These are phyloP conservation scores for Thymelicus acteon DNA, from an alignment of 2,888 invertebrate species.

Conservation along the genomic window DNA sequence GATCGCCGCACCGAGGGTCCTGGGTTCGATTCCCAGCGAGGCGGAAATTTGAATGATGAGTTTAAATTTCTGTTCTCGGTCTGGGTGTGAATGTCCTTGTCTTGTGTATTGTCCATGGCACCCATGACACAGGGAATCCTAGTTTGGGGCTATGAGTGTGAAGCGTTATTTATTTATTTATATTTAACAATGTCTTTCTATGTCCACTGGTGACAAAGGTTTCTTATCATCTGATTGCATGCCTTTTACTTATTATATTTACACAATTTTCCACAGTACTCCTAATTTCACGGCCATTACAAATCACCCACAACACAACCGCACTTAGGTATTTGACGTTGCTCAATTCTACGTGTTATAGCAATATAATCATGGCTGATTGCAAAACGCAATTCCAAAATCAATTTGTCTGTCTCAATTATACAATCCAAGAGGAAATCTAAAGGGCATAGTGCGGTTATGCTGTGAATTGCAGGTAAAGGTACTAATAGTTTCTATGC, in stretches of 20 bases:
- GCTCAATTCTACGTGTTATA: slow-evolving; percentile 24
- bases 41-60: too few species aligned
- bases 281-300: slow-evolving; percentile 5
- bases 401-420: slow-evolving; percentile 41
- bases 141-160: too few species aligned
- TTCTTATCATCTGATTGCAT: too few species aligned
- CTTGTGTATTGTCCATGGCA: too few species aligned
- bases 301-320: slow-evolving; percentile 22
- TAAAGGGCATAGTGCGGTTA: slow-evolving; percentile 45
- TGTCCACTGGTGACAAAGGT: too few species aligned
- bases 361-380: slow-evolving; percentile 30
- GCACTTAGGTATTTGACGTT: slow-evolving; percentile 15
- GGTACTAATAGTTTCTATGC: slow-evolving; percentile 48
- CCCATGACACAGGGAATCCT: too few species aligned
- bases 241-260: background rate
- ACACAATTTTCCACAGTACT: background rate
- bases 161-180: too few species aligned
- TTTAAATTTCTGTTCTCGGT: too few species aligned
- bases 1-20: too few species aligned
- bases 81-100: too few species aligned
- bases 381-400: slow-evolving; percentile 40
- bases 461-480: slow-evolving; percentile 42
- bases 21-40: too few species aligned
- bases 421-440: slow-evolving; percentile 32
- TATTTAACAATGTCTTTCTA: too few species aligned